Conservation (phyloP, 2,888 invertebrate species). For the Ptychoptera albimana region DNA sequence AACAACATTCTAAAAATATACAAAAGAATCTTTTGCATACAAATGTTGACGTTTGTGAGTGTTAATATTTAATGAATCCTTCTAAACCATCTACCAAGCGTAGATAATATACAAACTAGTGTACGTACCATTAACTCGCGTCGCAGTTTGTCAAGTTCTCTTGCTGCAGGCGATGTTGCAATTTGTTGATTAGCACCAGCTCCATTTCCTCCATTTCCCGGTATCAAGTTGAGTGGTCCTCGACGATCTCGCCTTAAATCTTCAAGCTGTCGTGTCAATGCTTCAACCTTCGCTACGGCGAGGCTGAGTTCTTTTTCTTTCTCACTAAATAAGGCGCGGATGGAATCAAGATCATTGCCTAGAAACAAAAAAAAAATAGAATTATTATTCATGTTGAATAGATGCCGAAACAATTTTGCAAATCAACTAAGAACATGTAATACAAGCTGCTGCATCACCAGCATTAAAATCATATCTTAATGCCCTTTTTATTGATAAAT, state of each 20-base stretch:
- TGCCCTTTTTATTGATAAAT: too few species aligned
- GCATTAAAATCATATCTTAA: too few species aligned
- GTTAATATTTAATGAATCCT: background rate
- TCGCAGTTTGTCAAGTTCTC: conserved; percentile 82
- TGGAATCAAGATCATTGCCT: conserved; percentile 93
- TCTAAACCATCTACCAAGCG: too few species aligned
- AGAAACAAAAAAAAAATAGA: conserved; percentile 13
- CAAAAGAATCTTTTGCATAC: too few species aligned
- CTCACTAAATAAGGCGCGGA: conserved; percentile 89
- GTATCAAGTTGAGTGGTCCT: conserved; percentile 33
- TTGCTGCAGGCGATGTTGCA: conserved; percentile 52
- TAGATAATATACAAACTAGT: background rate
- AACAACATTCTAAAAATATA: too few species aligned
- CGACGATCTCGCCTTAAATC: conserved; percentile 61
- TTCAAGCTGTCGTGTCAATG: conserved; percentile 86
- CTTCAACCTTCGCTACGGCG: conserved; percentile 96
- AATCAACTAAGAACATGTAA: too few species aligned
- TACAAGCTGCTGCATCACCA: too few species aligned
- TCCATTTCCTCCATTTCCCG: conserved; percentile 14
- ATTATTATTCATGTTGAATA: background rate
- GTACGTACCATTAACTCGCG: conserved; percentile 75
- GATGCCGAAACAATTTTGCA: too few species aligned
- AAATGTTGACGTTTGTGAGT: background rate
- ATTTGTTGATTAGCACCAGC: conserved; percentile 32
- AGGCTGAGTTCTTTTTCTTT: conserved; percentile 92